Percentiles rank a stretch among this genome's conserved stretches.
Evolutionary conservation across 2,888 invertebrate genomes (phyloP).

Genomic region (Exocentrus adspersus): DNA sequence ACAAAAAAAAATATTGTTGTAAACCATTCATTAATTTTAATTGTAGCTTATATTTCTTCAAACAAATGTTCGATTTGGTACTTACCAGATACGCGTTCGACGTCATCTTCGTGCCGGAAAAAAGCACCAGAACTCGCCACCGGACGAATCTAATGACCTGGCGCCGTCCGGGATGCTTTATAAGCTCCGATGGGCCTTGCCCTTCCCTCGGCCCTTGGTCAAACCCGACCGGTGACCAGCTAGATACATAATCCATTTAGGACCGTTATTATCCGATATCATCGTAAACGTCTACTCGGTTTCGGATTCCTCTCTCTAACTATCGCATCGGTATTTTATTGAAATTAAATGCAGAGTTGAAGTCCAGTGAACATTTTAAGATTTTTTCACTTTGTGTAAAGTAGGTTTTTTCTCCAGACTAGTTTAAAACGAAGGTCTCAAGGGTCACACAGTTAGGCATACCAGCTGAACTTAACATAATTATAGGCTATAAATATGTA

Average conservation of each 20-base stretch:
- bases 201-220: constrained; percentile 44
- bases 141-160: constrained; percentile 45
- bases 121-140: constrained; percentile 33
- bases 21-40: no score
- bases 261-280: constrained; percentile 32
- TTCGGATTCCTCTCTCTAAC: not conserved
- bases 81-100: constrained; percentile 35
- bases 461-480: no score
- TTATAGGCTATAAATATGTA: not conserved
- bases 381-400: not conserved
- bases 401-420: no score
- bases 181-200: constrained; percentile 46
- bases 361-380: not conserved
- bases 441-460: no score
- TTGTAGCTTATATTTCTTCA: no score
- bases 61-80: no score
- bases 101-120: constrained; percentile 20
- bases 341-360: not conserved
- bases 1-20: no score
- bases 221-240: constrained; percentile 26
- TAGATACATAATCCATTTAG: constrained; percentile 28
- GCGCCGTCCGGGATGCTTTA: constrained; percentile 49
- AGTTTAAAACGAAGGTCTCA: no score
- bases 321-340: not conserved
- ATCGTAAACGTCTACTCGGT: constrained; percentile 10